Base-by-base conservation (phyloP, 1,140 invertebrate species). In the Panagrolaimus sp. region DNA sequence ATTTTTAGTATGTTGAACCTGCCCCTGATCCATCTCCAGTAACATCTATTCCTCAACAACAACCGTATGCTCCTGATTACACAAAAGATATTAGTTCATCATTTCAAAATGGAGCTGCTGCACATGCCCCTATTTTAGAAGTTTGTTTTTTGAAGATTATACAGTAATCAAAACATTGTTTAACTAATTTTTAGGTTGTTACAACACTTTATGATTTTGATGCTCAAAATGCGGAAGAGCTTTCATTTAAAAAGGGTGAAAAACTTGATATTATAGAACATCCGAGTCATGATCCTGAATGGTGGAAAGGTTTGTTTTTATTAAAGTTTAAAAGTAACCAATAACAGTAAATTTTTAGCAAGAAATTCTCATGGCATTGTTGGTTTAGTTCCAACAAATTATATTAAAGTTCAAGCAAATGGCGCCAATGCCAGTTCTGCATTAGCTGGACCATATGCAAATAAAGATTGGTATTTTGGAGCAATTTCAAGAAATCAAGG, bases 401-500 rank as follows among this genome's bases (percentile, higher is more conserved):
- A 98, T 87, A 88, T 98, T 73, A 92, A 89, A 82, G 86, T 87
- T 44, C 1, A 24, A 7, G 6, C 15, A 32, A 5, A 2, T 52
- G 44, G 24, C 28, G 28, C 45, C 47, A 7, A 62, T 63, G 26
- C n/a, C 55, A 48, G 58, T 43, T 26, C 71, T 71, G 58, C 47
- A 48, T 71, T 81, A 88, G 72, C 89, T 88, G 32, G 89, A 90
- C 84, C 86, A 90, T 65, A 84, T 88, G 68, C 89, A 10, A 26
- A 89, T 45, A 91, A 93, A 85, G 88, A 90, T 15, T 98, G 96
- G 96, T 98, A 98, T 84, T 98, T 92, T 68, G 96, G 96, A 43
- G 89, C 89, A 77, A 93, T 99, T 76, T 91, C 92, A 24, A 88
- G 96, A 74, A 90, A 90, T 73, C 92, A 96, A 83, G 96, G 94